phyloP scores from a whole-genome alignment of 1,140 invertebrate genomes.

The Dendroctonus ponderosae region DNA sequence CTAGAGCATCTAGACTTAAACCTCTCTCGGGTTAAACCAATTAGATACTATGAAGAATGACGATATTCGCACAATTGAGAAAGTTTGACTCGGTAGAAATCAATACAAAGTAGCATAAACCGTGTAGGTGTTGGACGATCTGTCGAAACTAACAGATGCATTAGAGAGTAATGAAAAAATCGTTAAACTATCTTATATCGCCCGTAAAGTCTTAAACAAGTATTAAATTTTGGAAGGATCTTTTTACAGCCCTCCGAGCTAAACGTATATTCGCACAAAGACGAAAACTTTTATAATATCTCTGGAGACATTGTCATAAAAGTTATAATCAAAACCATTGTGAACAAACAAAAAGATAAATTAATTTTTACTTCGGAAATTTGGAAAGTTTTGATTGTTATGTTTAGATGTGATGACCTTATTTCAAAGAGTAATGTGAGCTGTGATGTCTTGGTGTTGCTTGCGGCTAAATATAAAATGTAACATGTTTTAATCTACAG shows the following conservation, averaged over 20 bases:
- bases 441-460: not conserved
- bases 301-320: slow-evolving; percentile 21
- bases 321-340: slow-evolving; percentile 24
- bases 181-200: slow-evolving; percentile 6
- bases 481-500: too few species aligned
- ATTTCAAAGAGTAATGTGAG: not conserved
- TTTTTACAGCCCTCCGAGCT: slow-evolving; percentile 13
- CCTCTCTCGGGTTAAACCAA: too few species aligned
- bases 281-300: slow-evolving; percentile 24
- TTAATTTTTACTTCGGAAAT: slow-evolving; percentile 23
- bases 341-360: slow-evolving; percentile 26
- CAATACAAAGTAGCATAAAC: too few species aligned
- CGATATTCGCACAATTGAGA: too few species aligned
- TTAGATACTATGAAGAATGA: too few species aligned
- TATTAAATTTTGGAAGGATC: slow-evolving; percentile 17
- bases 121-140: too few species aligned
- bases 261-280: slow-evolving; percentile 12
- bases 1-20: too few species aligned
- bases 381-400: slow-evolving; percentile 26
- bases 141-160: too few species aligned
- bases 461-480: too few species aligned
- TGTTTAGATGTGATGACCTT: slow-evolving; percentile 2
- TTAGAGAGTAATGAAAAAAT: slow-evolving; percentile 1
- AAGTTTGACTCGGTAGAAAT: too few species aligned
- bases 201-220: slow-evolving; percentile 12